phyloP scores from a whole-genome alignment of 1,140 invertebrate species.

The Heterodera carotae region DNA sequence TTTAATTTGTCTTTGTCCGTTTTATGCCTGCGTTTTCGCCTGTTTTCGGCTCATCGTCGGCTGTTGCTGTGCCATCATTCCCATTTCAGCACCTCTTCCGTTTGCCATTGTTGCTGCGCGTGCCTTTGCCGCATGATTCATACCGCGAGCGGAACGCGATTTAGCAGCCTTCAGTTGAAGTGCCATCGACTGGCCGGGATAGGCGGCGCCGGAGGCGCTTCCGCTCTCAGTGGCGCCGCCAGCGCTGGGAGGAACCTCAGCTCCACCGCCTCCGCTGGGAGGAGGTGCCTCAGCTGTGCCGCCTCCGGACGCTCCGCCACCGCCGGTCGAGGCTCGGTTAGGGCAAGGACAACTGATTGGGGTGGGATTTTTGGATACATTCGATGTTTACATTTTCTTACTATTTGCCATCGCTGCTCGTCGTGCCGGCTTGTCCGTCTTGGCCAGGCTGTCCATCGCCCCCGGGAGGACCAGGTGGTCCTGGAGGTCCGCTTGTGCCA shows the following conservation, averaged over 20 bases:
- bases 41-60: background rate
- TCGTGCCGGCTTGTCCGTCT: slow-evolving; percentile 19
- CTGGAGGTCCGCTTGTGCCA: slow-evolving; percentile 7
- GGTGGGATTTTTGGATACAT: background rate
- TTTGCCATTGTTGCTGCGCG: background rate
- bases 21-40: background rate
- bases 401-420: slow-evolving; percentile 31
- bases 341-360: slow-evolving; percentile 34
- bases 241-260: background rate
- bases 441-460: slow-evolving; percentile 26
- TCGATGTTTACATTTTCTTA: background rate
- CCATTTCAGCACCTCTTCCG: background rate
- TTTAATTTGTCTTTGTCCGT: background rate
- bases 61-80: background rate
- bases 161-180: background rate
- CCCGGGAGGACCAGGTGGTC: slow-evolving; percentile 31
- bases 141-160: too few relatives aligned
- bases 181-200: background rate
- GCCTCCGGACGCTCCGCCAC: background rate
- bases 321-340: slow-evolving; percentile 12
- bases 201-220: background rate
- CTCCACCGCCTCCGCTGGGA: slow-evolving; percentile 1
- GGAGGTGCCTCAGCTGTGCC: background rate
- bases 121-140: background rate
- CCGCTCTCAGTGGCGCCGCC: slow-evolving; percentile 8